Conservation (phyloP, 2,888 invertebrate genomes). For the Acrobasis consociella region DNA sequence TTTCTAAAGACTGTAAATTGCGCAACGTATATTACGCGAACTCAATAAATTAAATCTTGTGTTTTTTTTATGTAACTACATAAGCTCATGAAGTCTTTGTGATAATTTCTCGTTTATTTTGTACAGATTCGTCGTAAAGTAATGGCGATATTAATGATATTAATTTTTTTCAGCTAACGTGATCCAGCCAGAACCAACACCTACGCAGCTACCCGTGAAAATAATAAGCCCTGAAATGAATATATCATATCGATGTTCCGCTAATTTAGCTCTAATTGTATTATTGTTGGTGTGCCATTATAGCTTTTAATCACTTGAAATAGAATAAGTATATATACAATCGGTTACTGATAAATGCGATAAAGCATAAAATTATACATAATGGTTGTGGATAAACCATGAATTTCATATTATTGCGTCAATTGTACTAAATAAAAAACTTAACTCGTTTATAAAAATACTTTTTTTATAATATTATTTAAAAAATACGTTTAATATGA, state of each 20-base stretch:
- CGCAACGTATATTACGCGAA: too few species aligned
- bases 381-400: slow-evolving; percentile 18
- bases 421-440: slow-evolving; percentile 11
- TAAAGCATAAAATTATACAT: slow-evolving; percentile 7
- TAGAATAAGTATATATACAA: background rate
- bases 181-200: slow-evolving; percentile 68
- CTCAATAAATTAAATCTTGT: too few species aligned
- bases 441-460: background rate
- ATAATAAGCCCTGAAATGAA: slow-evolving; percentile 64
- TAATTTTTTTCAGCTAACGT: slow-evolving; percentile 65
- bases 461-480: too few species aligned
- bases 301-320: slow-evolving; percentile 38
- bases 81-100: too few species aligned
- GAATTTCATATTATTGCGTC: slow-evolving; percentile 13
- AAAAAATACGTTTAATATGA: too few species aligned
- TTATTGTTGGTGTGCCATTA: slow-evolving; percentile 50
- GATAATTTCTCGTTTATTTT: too few species aligned
- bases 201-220: slow-evolving; percentile 74
- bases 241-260: slow-evolving; percentile 45
- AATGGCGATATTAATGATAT: background rate
- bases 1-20: too few species aligned
- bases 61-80: too few species aligned
- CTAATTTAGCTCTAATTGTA: slow-evolving; percentile 42
- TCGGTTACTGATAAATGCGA: background rate
- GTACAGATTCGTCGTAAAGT: background rate